Evolutionary conservation across 1,140 invertebrate species (phyloP).

Genomic region (Drosophila lini): DNA sequence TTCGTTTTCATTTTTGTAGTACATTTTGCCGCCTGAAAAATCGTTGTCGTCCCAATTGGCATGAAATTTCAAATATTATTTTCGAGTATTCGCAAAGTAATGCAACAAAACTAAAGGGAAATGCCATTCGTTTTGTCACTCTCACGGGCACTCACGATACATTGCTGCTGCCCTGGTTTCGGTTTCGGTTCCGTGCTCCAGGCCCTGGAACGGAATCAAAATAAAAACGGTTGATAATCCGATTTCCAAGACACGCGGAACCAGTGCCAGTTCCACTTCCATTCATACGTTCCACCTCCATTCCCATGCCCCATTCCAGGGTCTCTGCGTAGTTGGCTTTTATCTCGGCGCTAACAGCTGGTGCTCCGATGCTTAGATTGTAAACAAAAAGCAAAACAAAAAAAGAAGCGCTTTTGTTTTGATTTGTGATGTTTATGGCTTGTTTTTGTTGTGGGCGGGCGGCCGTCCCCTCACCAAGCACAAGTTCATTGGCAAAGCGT

Average conservation of each 20-base stretch:
- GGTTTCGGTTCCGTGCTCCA: slow-evolving; percentile 5
- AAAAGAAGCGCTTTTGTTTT: slow-evolving; percentile 12
- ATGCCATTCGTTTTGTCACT: not conserved
- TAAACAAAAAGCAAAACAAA: slow-evolving; percentile 21
- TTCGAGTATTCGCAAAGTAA: not conserved
- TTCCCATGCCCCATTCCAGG: slow-evolving; percentile 6
- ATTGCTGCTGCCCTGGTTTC: slow-evolving; percentile 11
- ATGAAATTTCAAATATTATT: not conserved
- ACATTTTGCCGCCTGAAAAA: slow-evolving; percentile 5
- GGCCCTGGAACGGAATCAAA: slow-evolving; percentile 31
- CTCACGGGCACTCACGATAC: slow-evolving; percentile 9
- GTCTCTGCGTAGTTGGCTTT: slow-evolving; percentile 19
- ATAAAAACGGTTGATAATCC: slow-evolving; percentile 15
- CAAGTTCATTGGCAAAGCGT: slow-evolving; percentile 5
- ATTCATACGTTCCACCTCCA: slow-evolving; percentile 2
- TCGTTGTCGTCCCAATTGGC: not conserved
- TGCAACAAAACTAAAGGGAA: not conserved
- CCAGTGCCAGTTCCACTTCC: slow-evolving; percentile 27
- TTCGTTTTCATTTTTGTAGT: not conserved
- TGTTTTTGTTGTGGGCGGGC: slow-evolving; percentile 10
- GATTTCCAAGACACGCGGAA: slow-evolving; percentile 26
- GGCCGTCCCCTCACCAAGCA: not conserved
- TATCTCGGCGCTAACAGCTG: slow-evolving; percentile 34
- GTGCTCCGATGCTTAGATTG: slow-evolving; percentile 16
- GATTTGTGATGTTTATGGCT: slow-evolving; percentile 16